Conservation (phyloP, 2,888 invertebrate genomes). For the Seira sanloemensis region DNA sequence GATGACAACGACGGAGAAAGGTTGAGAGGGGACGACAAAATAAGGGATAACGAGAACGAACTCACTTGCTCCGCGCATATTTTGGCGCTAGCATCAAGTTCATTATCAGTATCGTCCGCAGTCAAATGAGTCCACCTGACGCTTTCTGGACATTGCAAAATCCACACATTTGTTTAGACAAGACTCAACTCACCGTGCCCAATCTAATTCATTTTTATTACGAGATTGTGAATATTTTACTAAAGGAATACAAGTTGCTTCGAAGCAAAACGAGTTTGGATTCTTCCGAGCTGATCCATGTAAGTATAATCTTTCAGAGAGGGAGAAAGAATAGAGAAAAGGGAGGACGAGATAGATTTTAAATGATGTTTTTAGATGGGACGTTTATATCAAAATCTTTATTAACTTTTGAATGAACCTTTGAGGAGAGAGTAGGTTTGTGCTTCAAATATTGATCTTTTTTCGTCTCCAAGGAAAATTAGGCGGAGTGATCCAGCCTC, state of each 20-base stretch:
- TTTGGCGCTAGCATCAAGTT: neutral
- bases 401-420: neutral
- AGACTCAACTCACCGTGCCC: too few relatives aligned
- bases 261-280: too few relatives aligned
- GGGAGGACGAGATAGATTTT: neutral
- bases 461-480: neutral
- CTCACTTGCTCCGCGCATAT: neutral
- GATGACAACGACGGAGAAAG: constrained; percentile 5
- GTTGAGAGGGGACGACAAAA: constrained; percentile 24
- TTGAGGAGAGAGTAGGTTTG: too few relatives aligned
- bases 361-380: neutral
- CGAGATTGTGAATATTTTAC: too few relatives aligned
- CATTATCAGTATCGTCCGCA: neutral
- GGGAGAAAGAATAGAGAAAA: neutral
- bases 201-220: too few relatives aligned
- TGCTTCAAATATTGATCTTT: too few relatives aligned
- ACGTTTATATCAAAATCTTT: neutral
- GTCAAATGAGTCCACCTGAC: neutral
- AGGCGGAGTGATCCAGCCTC: neutral
- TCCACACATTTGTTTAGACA: neutral
- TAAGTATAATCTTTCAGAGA: neutral
- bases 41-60: constrained; percentile 14
- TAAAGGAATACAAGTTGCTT: too few relatives aligned
- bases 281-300: too few relatives aligned
- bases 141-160: too few relatives aligned